Evolutionary conservation across 2,888 invertebrate genomes (phyloP).

Genomic region (Liodrosophila aerea): DNA sequence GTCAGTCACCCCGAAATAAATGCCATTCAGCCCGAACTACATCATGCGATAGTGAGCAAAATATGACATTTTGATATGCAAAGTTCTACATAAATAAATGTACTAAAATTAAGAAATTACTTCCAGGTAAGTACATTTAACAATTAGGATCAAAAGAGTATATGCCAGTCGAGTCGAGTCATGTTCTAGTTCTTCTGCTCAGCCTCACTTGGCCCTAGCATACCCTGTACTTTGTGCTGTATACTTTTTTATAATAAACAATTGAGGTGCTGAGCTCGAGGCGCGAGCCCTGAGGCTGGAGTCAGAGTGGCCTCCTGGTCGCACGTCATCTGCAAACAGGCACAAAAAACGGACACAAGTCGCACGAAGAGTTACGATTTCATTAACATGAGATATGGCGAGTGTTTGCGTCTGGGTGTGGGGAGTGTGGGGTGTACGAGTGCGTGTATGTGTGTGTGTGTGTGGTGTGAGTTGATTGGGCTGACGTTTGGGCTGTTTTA

Average conservation of each 20-base stretch:
- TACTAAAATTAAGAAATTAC: no score
- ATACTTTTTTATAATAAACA: constrained; percentile 26
- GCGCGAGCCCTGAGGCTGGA: constrained; percentile 8
- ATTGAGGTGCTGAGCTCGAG: constrained; percentile 28
- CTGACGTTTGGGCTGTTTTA: constrained; percentile 42
- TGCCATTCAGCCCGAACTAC: no score
- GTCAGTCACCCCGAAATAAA: no score
- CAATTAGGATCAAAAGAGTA: no score
- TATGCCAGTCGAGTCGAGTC: no score
- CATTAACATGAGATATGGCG: constrained; percentile 78
- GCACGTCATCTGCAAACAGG: constrained; percentile 38
- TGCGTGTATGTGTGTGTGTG: constrained; percentile 3
- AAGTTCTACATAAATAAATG: no score
- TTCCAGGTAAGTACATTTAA: no score
- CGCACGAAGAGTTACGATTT: constrained; percentile 76
- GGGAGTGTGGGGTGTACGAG: not conserved
- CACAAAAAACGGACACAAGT: constrained; percentile 67
- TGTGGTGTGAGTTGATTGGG: constrained; percentile 47
- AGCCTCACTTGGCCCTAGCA: no score
- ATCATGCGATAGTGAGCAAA: no score
- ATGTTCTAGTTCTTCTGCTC: not conserved
- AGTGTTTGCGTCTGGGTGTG: constrained; percentile 41
- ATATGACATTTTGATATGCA: no score
- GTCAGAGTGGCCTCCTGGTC: no score
- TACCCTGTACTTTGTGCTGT: not conserved